Percentiles rank a stretch among this genome's conserved stretches.
These are phyloP conservation scores for Notarius lentiginosus DNA, from an alignment of 2,113 vertebrate species.

Conservation along the genomic window DNA sequence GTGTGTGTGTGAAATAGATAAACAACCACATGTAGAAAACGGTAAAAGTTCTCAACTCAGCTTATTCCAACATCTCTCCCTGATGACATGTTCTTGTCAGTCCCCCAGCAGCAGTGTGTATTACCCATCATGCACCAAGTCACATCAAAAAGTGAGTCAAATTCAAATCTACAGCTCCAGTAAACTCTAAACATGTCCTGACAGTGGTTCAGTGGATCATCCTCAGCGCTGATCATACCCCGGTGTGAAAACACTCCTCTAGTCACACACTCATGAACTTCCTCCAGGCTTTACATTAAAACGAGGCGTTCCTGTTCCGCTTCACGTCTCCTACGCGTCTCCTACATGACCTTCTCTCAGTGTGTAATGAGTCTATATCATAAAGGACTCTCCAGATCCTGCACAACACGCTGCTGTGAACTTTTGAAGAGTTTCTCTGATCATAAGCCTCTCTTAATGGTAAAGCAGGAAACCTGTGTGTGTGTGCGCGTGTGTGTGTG, in stretches of 20 bases:
- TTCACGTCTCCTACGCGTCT: background rate
- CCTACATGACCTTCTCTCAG: slow-evolving; percentile 1
- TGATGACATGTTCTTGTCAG: background rate
- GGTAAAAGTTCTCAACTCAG: slow-evolving; percentile 70
- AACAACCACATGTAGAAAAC: slow-evolving; percentile 57
- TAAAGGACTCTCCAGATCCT: background rate
- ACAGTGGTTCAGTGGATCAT: background rate
- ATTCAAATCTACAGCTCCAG: background rate
- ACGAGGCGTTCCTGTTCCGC: background rate
- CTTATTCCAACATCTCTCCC: slow-evolving; percentile 64
- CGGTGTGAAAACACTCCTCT: background rate
- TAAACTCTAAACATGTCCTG: background rate
- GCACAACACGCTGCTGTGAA: slow-evolving; percentile 8
- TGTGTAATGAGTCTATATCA: slow-evolving; percentile 6
- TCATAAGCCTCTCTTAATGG: slow-evolving; percentile 6
- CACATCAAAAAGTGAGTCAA: background rate
- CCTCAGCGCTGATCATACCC: background rate
- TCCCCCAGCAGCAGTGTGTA: background rate
- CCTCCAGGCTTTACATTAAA: background rate
- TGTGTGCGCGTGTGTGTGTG: slow-evolving; percentile 41
- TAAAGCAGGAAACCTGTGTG: slow-evolving; percentile 43
- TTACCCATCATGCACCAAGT: slow-evolving; percentile 4
- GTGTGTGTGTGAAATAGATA: slow-evolving; percentile 24
- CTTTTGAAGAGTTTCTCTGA: background rate
- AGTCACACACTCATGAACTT: background rate